Evolutionary conservation across 2,113 vertebrate species (phyloP).

Genomic region (Patagioenas fasciata): DNA sequence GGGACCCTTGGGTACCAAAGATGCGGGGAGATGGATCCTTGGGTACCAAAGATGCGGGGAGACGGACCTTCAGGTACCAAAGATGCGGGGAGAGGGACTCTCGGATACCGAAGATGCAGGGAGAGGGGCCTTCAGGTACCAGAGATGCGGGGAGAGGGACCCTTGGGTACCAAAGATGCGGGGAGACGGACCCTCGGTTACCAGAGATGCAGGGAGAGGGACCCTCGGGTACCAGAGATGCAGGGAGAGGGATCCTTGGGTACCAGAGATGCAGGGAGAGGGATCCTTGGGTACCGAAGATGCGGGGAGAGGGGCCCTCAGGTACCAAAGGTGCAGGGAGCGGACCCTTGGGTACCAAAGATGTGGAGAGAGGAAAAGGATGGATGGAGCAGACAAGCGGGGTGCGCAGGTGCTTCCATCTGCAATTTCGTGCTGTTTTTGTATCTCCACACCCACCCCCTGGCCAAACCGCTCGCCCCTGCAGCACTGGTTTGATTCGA

Average conservation of each 20-base stretch:
- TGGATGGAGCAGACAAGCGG: not conserved
- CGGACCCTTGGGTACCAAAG: not conserved
- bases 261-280: too few relatives aligned
- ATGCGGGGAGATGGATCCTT: fast-evolving
- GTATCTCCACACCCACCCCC: not conserved
- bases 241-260: too few relatives aligned
- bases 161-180: fast-evolving
- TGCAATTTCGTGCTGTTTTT: not conserved
- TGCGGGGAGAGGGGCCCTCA: too few relatives aligned
- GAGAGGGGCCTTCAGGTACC: not conserved
- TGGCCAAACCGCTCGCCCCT: not conserved
- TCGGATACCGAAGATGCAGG: fast-evolving
- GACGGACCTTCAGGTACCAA: not conserved
- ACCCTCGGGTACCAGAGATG: too few relatives aligned
- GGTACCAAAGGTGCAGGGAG: too few relatives aligned
- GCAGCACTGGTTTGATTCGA: not conserved
- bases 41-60: fast-evolving
- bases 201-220: too few relatives aligned
- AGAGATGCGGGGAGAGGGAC: fast-evolving
- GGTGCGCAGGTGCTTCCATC: not conserved
- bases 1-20: not conserved
- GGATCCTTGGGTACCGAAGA: too few relatives aligned
- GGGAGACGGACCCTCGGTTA: not conserved
- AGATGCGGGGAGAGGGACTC: fast-evolving
- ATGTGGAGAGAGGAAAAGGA: not conserved